Percentiles rank a stretch among this genome's conserved stretches.
Evolutionary conservation across 35 echinoderm and acorn worm genomes (phyloP).

Genomic region (Heliocidaris tuberculata): DNA sequence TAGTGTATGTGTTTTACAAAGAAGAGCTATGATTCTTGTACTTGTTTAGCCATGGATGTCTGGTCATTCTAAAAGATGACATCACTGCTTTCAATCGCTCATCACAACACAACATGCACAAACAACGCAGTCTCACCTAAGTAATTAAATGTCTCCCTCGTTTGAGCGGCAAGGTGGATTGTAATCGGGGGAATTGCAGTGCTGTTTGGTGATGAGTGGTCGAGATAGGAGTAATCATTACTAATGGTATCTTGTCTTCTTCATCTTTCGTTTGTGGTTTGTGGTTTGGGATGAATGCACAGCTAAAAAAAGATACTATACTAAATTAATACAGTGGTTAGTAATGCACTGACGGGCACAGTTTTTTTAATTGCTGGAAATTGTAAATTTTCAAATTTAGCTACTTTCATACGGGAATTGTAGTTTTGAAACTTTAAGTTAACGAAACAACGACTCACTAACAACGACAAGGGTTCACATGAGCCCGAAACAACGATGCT

Average conservation of each 20-base stretch:
- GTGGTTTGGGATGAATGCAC: background rate
- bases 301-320: too few relatives aligned
- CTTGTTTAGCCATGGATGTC: background rate
- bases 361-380: too few relatives aligned
- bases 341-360: too few relatives aligned
- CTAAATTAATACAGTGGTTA: too few relatives aligned
- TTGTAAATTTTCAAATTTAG: too few relatives aligned
- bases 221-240: background rate
- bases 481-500: too few relatives aligned
- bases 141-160: conserved; percentile 11
- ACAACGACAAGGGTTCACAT: too few relatives aligned
- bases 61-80: background rate
- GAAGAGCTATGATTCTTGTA: background rate
- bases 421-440: too few relatives aligned
- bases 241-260: background rate
- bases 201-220: background rate
- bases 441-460: too few relatives aligned
- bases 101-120: background rate
- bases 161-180: background rate
- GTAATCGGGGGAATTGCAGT: background rate
- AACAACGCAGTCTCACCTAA: background rate
- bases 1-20: background rate
- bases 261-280: background rate
- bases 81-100: background rate
- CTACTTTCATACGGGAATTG: too few relatives aligned